Percentiles rank a stretch among this genome's conserved stretches.
Conservation (phyloP, 2,113 vertebrate genomes). For the Rhegmatorhina hoffmannsi region DNA sequence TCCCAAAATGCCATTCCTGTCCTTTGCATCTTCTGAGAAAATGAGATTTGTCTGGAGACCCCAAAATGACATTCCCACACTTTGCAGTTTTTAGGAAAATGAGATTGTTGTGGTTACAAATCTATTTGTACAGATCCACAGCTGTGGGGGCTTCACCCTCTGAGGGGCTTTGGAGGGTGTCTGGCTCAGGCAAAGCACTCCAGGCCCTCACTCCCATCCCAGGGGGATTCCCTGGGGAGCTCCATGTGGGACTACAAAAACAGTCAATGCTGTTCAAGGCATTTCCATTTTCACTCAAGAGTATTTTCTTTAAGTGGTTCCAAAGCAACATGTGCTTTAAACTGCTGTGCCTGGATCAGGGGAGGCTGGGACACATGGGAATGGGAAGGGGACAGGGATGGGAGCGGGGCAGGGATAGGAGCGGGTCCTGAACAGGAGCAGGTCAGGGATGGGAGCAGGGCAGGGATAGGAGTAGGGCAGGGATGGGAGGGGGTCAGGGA, state of each 20-base stretch:
- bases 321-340: slow-evolving; percentile 7
- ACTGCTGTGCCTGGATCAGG: neutral
- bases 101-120: neutral
- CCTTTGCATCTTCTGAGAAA: neutral
- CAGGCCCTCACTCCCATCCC: neutral
- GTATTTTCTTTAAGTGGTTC: neutral
- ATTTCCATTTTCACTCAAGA: neutral
- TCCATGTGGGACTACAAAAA: neutral
- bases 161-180: neutral
- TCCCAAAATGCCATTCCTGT: neutral
- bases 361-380: neutral
- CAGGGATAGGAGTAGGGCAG: too few relatives aligned
- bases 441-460: too few relatives aligned
- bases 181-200: neutral
- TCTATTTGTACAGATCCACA: neutral
- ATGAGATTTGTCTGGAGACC: neutral
- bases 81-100: neutral
- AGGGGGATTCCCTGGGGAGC: neutral
- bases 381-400: neutral
- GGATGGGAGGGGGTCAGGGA: too few relatives aligned
- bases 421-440: too few relatives aligned
- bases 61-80: neutral
- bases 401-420: neutral
- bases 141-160: neutral
- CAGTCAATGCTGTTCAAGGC: neutral